phyloP scores from a whole-genome alignment of 2,888 invertebrate species.

The Melikaiella ostensackeni region DNA sequence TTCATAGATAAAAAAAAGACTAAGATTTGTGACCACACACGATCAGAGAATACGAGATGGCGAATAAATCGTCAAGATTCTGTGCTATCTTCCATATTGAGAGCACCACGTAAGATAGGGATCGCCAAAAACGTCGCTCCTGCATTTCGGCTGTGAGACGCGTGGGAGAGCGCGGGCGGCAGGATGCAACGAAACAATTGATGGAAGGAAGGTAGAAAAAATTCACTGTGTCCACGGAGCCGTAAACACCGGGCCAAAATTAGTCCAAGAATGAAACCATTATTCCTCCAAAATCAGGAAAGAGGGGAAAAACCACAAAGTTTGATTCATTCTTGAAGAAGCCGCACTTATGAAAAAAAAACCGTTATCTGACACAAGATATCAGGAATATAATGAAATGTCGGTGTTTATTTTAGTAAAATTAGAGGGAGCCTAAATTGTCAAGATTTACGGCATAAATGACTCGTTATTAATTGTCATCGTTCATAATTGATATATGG shows the following conservation, averaged over 20 bases:
- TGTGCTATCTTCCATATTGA: constrained; percentile 37
- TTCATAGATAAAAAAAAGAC: neutral
- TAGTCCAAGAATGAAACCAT: constrained; percentile 47
- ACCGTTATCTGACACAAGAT: no score
- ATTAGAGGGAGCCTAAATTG: neutral
- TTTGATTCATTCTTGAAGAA: neutral
- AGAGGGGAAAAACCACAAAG: neutral
- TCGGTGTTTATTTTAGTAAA: neutral
- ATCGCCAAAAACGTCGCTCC: constrained; percentile 23
- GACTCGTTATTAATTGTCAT: no score
- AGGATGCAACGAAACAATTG: constrained; percentile 73
- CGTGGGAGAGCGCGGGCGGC: constrained; percentile 65
- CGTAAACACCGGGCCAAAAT: constrained; percentile 66
- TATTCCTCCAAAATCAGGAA: constrained; percentile 25
- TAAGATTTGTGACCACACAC: constrained; percentile 3
- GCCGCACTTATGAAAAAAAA: neutral
- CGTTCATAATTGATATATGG: neutral
- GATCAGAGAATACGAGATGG: neutral
- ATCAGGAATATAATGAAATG: neutral
- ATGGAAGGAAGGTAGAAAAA: constrained; percentile 65
- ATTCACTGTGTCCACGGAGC: constrained; percentile 66
- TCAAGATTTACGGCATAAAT: neutral
- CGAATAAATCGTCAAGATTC: constrained; percentile 22
- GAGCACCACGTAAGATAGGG: constrained; percentile 11
- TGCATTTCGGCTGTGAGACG: constrained; percentile 42